Conservation (phyloP, 1,140 invertebrate species). For the Drosophila setifemur region DNA sequence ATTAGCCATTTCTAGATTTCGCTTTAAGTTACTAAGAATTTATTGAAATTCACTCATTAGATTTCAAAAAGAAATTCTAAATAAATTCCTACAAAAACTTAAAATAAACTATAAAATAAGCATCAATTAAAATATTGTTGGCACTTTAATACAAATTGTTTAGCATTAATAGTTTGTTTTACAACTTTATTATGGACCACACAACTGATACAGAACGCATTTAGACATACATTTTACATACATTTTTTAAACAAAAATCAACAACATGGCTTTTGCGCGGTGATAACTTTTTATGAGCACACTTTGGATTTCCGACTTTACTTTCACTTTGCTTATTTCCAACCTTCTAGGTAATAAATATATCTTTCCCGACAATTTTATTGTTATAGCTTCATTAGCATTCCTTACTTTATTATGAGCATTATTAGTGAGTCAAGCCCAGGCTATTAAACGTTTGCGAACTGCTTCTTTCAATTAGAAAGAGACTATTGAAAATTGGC, state of each 20-base stretch:
- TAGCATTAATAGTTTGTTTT: constrained; percentile 62
- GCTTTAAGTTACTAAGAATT: too few relatives aligned
- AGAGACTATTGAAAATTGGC: constrained; percentile 63
- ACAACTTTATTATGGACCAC: constrained; percentile 58
- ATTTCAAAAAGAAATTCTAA: background rate
- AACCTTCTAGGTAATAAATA: constrained; percentile 22
- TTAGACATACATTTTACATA: too few relatives aligned
- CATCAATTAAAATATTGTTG: constrained; percentile 30
- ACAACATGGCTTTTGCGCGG: constrained; percentile 36
- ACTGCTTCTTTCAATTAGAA: constrained; percentile 38
- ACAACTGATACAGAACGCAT: too few relatives aligned
- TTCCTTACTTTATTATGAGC: constrained; percentile 9
- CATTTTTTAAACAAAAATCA: too few relatives aligned
- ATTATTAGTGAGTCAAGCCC: constrained; percentile 1
- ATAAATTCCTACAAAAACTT: too few relatives aligned
- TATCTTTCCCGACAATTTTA: constrained; percentile 44
- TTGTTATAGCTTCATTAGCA: constrained; percentile 42
- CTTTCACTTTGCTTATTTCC: constrained; percentile 15
- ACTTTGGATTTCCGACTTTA: constrained; percentile 14
- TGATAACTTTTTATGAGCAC: constrained; percentile 61
- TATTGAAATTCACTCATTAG: too few relatives aligned
- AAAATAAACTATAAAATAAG: constrained; percentile 8
- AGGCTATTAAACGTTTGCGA: background rate
- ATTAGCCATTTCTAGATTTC: too few relatives aligned
- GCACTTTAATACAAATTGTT: constrained; percentile 53